Percentiles rank a stretch among this genome's conserved stretches.
Evolutionary conservation across 2,797 vertebrate species (phyloP).

Genomic region (Sebastes paucispinis): DNA sequence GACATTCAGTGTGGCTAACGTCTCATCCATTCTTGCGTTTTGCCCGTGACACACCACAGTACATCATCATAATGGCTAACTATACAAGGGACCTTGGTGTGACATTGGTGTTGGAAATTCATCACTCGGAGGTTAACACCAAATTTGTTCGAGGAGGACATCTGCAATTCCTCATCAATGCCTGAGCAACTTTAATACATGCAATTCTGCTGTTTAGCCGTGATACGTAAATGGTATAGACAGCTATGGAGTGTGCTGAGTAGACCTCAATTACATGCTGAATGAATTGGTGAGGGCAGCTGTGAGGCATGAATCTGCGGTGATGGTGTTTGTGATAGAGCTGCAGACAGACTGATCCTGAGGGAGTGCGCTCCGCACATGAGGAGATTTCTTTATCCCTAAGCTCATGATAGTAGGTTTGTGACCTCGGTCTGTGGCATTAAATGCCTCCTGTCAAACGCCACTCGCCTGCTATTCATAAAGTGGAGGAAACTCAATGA

Average conservation of each 20-base stretch:
- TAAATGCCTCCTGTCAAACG: conserved; percentile 29
- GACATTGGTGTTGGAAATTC: conserved; percentile 68
- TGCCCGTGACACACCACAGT: conserved; percentile 48
- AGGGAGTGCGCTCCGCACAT: conserved; percentile 24
- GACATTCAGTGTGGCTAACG: conserved; percentile 21
- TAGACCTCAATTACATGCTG: conserved; percentile 61
- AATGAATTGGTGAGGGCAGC: conserved; percentile 45
- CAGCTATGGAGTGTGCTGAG: conserved; percentile 49
- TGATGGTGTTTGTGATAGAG: conserved; percentile 58
- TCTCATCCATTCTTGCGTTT: conserved; percentile 52
- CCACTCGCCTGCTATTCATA: not conserved
- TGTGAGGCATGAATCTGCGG: conserved; percentile 37
- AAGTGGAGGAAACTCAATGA: conserved; percentile 8
- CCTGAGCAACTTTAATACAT: conserved; percentile 51
- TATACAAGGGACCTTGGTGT: conserved; percentile 62
- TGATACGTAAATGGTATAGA: conserved; percentile 53
- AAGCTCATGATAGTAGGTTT: conserved; percentile 38
- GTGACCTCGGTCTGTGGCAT: conserved; percentile 50
- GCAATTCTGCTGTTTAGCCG: conserved; percentile 45
- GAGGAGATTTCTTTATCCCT: conserved; percentile 46
- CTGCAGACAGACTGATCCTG: conserved; percentile 34
- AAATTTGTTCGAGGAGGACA: conserved; percentile 57
- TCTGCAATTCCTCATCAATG: conserved; percentile 61
- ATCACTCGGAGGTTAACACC: conserved; percentile 57
- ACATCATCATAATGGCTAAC: conserved; percentile 59